Evolutionary conservation across 2,888 invertebrate genomes (phyloP), one percentile per base, ranked within the genome.

Genomic region (Sinotaia quadrata): DNA sequence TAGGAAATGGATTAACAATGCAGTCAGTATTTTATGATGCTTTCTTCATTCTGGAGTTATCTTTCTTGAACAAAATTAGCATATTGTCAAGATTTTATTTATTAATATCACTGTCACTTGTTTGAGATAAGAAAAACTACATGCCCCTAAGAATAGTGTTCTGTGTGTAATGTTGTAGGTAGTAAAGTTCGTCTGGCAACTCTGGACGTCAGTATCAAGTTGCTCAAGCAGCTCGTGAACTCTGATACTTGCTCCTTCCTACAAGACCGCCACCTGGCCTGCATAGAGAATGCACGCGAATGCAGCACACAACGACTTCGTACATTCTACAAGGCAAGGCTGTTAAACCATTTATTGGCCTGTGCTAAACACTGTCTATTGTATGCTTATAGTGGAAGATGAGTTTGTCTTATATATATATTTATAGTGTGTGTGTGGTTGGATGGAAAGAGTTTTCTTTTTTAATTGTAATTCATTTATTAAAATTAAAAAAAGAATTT

Each of bases 111-210:
- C 15, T 41, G 15, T 41, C 15, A n/a, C 15, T 41, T 12, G n/a
- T 41, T 41, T 41, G 41, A 41, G 15, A 41, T 2, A 1, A 18
- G 8, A 47, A 12, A 47, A 18, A 47, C 8, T 7, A 47, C 7
- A 18, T 12, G 3, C 18, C 18, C 18, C 0, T 41, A 41, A 18
- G 41, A 41, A n/a, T n/a, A n/a, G n/a, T n/a, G n/a, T 41, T 41
- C 8, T 41, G 12, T 12, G 12, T 51, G 51, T 51, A n/a, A 49
- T 44, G 31, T 72, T 69, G 18, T 85, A 93, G 95, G 93, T 31
- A 94, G 95, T 80, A 93, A 93, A 87, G 94, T 98, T 31, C 93
- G 98, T 8, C 91, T 98, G 65, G 94, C 97, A 7, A 98, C 98
- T 0, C 90, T 98, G 75, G 97, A 98, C 87, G 90, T 99, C 82